These are phyloP conservation scores for Micromesistius poutassou DNA, from an alignment of 2,797 vertebrate species.

Conservation along the genomic window DNA sequence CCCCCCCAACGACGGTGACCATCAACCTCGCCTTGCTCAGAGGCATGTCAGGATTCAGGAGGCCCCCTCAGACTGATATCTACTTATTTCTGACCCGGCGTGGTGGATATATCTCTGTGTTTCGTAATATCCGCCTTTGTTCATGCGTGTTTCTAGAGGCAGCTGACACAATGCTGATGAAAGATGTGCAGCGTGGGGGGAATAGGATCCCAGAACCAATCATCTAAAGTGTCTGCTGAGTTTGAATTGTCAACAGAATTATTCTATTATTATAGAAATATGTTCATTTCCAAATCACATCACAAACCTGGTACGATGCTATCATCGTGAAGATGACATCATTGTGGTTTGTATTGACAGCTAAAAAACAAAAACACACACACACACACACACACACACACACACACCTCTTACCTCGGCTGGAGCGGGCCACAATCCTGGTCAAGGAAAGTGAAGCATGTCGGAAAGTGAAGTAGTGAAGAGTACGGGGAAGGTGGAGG, in stretches of 20 bases:
- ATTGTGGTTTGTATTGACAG: background rate
- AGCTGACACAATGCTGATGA: background rate
- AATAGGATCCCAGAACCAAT: background rate
- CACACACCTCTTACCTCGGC: background rate
- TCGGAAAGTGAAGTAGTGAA: background rate
- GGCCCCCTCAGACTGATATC: background rate
- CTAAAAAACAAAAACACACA: background rate
- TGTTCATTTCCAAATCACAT: too few relatives aligned
- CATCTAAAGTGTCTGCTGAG: background rate
- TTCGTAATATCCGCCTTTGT: background rate
- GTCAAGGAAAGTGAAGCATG: too few relatives aligned
- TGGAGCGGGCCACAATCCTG: constrained; percentile 31
- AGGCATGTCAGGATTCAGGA: background rate
- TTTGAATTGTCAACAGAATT: background rate
- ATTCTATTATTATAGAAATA: too few relatives aligned
- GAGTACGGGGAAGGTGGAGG: constrained; percentile 11
- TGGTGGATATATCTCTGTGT: background rate
- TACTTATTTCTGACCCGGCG: background rate
- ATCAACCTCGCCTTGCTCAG: too few relatives aligned
- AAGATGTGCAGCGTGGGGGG: background rate
- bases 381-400: background rate
- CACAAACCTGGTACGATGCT: background rate
- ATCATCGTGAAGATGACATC: too few relatives aligned
- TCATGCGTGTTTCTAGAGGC: too few relatives aligned
- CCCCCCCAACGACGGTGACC: background rate